Percentiles rank a stretch among this genome's conserved stretches.
These are phyloP conservation scores for Planiliza haematocheilus DNA, from an alignment of 2,113 vertebrate genomes.

Conservation along the genomic window DNA sequence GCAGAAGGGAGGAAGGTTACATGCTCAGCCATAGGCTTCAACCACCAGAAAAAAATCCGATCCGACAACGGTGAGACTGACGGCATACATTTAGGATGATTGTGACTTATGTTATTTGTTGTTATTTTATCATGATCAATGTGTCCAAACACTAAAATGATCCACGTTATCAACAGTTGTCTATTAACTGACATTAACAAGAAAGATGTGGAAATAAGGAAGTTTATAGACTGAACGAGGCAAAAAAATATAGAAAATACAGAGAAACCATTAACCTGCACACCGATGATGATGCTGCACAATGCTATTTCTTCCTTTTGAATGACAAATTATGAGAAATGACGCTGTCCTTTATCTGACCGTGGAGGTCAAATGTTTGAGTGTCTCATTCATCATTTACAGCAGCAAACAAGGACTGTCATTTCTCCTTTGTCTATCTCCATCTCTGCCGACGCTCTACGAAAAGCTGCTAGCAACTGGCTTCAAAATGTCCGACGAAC, in stretches of 20 bases:
- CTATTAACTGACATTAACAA: neutral
- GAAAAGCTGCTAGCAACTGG: slow-evolving; percentile 5
- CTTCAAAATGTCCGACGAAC: slow-evolving; percentile 25
- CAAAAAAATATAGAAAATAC: too few relatives aligned
- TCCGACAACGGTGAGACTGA: neutral
- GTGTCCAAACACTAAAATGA: neutral
- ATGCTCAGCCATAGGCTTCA: slow-evolving; percentile 10
- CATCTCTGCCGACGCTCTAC: neutral
- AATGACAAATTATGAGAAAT: slow-evolving; percentile 23
- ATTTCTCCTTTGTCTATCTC: slow-evolving; percentile 14
- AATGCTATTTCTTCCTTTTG: slow-evolving; percentile 20
- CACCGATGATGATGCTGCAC: neutral
- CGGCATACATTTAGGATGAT: neutral
- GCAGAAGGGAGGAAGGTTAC: slow-evolving; percentile 41
- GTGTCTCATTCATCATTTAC: slow-evolving; percentile 34
- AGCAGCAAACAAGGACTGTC: neutral
- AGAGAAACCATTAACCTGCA: neutral
- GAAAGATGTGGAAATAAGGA: neutral
- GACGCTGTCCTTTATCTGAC: slow-evolving; percentile 5
- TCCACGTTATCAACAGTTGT: neutral
- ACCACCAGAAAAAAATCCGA: neutral
- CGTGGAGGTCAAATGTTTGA: slow-evolving; percentile 42
- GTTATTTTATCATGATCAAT: neutral
- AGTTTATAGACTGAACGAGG: too few relatives aligned
- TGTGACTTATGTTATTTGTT: neutral